Evolutionary conservation across 2,888 invertebrate species (phyloP).

Genomic region (Oxyteleia sp.): DNA sequence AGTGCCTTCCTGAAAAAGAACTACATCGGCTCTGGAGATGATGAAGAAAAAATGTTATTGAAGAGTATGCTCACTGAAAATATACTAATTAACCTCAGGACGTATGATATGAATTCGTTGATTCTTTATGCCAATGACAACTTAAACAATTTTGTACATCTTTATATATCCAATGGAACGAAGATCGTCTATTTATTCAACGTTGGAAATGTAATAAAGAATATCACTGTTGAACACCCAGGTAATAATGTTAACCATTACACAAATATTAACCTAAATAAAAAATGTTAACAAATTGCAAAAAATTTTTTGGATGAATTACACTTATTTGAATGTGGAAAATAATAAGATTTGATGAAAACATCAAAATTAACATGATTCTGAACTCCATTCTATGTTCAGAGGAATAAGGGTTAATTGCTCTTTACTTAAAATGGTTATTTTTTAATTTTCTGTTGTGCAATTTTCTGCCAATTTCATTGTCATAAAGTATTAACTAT

Average conservation of each 20-base stretch:
- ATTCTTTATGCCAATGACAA: constrained; percentile 97
- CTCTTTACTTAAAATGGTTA: too few species aligned
- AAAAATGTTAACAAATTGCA: constrained; percentile 43
- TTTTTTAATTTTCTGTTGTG: too few species aligned
- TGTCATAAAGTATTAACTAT: too few species aligned
- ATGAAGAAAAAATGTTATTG: constrained; percentile 89
- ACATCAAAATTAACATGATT: too few species aligned
- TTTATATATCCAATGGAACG: constrained; percentile 93
- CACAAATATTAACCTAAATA: constrained; percentile 19
- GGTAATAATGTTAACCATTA: constrained; percentile 79
- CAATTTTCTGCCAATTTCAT: too few species aligned
- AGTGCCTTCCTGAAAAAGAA: constrained; percentile 94
- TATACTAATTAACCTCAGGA: constrained; percentile 95
- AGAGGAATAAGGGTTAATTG: too few species aligned
- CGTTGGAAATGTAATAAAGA: constrained; percentile 93
- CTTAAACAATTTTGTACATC: constrained; percentile 96
- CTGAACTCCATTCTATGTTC: too few species aligned
- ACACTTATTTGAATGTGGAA: too few species aligned
- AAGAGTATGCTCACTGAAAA: constrained; percentile 93
- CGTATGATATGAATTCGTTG: constrained; percentile 94
- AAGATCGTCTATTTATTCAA: constrained; percentile 95
- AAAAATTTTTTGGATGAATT: too few species aligned
- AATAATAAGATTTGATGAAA: too few species aligned
- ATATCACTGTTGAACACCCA: constrained; percentile 92
- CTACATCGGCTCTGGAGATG: constrained; percentile 90